A percentile compares a stretch with the other conserved stretches of the same genome.
Conservation (phyloP, 2,113 vertebrate genomes). For the Stercorarius parasiticus region DNA sequence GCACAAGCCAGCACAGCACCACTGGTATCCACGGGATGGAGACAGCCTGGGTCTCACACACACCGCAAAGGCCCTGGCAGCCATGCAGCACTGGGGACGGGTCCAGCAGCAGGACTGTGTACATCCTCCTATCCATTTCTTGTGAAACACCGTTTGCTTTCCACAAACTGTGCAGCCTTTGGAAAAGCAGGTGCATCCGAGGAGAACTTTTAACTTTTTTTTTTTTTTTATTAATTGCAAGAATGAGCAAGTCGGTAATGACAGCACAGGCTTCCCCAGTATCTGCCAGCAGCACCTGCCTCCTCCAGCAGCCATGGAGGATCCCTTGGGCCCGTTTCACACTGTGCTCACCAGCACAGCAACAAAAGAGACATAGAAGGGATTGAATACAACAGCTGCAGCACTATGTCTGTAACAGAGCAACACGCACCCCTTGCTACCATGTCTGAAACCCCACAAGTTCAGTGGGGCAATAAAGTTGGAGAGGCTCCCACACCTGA, state of each 20-base stretch:
- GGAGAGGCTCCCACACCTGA: not conserved
- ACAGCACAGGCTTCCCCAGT: not conserved
- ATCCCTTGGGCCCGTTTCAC: not conserved
- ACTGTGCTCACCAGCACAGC: fast-evolving
- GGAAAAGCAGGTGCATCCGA: not conserved
- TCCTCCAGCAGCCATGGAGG: not conserved
- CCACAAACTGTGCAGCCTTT: not conserved
- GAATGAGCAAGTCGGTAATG: not conserved
- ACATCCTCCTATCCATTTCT: not conserved
- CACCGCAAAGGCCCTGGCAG: not conserved
- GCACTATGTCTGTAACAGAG: not conserved
- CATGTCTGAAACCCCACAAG: not conserved
- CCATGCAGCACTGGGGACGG: not conserved
- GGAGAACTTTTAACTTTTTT: not conserved
- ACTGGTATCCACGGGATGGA: not conserved
- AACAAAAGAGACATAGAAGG: not conserved
- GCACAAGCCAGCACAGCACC: not conserved
- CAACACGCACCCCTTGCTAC: not conserved
- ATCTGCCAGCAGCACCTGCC: not conserved
- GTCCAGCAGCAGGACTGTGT: not conserved
- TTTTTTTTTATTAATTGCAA: not conserved
- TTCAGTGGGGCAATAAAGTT: not conserved
- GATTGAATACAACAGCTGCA: not conserved
- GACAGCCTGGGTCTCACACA: not conserved
- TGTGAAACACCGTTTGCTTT: not conserved